Percentiles rank a stretch among this genome's conserved stretches.
phyloP scores from a whole-genome alignment of 2,797 vertebrate species.

The Lacerta agilis region DNA sequence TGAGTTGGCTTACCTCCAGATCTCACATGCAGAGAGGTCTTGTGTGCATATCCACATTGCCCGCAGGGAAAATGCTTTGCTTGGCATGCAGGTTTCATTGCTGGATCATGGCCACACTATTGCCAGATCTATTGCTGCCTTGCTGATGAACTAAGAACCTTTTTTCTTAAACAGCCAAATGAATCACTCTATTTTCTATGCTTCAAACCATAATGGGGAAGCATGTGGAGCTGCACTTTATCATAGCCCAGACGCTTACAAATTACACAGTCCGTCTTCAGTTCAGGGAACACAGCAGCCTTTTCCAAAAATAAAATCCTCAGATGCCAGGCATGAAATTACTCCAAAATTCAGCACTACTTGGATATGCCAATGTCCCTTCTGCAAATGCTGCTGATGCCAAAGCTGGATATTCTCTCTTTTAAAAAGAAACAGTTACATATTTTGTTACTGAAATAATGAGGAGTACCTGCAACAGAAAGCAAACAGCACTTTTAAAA shows the following conservation, averaged over 20 bases:
- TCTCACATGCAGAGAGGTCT: background rate
- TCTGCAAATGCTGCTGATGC: background rate
- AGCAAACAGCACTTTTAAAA: background rate
- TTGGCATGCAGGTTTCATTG: background rate
- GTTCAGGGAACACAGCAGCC: background rate
- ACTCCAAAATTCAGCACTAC: background rate
- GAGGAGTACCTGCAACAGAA: background rate
- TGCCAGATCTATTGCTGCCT: background rate
- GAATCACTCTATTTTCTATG: background rate
- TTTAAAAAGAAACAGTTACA: background rate
- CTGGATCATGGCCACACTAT: background rate
- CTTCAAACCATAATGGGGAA: background rate
- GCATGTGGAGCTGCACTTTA: constrained; percentile 19
- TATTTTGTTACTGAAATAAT: background rate
- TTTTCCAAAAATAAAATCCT: background rate
- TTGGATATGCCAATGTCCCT: background rate
- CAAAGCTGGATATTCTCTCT: background rate
- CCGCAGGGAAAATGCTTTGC: background rate
- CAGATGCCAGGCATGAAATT: constrained; percentile 24
- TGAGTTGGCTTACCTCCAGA: background rate
- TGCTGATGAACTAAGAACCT: background rate
- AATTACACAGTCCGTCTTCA: constrained; percentile 20
- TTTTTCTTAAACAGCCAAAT: background rate
- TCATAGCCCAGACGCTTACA: constrained; percentile 8
- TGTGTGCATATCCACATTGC: background rate